Evolutionary conservation across 2,113 vertebrate species (phyloP).

Genomic region (Patagioenas fasciata): DNA sequence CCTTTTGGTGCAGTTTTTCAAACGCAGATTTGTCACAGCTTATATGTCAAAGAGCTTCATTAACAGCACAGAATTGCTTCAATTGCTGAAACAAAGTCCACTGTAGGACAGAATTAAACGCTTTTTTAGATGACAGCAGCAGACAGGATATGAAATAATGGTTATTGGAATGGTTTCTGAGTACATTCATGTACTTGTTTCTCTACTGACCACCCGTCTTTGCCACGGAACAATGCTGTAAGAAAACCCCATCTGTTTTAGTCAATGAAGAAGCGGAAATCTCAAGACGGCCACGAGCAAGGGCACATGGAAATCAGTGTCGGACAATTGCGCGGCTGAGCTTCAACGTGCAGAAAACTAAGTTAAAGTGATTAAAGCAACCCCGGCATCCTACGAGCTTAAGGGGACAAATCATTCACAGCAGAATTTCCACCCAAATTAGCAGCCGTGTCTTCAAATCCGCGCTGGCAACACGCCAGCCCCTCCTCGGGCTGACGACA

Average conservation of each 20-base stretch:
- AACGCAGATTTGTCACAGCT: background rate
- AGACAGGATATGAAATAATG: background rate
- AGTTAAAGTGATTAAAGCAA: background rate
- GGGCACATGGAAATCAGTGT: background rate
- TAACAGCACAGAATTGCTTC: background rate
- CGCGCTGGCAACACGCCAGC: background rate
- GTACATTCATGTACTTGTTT: background rate
- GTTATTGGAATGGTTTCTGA: background rate
- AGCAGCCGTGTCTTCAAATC: background rate
- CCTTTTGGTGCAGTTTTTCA: background rate
- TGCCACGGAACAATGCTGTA: background rate
- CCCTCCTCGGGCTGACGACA: accelerated
- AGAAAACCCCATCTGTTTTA: background rate
- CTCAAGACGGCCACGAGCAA: background rate
- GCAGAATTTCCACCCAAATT: background rate
- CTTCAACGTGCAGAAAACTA: accelerated
- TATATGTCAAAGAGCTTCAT: background rate
- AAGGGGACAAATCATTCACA: background rate
- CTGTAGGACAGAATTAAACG: background rate
- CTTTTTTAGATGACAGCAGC: background rate
- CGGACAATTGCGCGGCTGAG: background rate
- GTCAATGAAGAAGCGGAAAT: background rate
- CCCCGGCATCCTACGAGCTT: background rate
- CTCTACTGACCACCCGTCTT: background rate
- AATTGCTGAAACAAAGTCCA: background rate